Evolutionary conservation across 2,888 invertebrate species (phyloP).

Genomic region (Plagodis pulveraria): DNA sequence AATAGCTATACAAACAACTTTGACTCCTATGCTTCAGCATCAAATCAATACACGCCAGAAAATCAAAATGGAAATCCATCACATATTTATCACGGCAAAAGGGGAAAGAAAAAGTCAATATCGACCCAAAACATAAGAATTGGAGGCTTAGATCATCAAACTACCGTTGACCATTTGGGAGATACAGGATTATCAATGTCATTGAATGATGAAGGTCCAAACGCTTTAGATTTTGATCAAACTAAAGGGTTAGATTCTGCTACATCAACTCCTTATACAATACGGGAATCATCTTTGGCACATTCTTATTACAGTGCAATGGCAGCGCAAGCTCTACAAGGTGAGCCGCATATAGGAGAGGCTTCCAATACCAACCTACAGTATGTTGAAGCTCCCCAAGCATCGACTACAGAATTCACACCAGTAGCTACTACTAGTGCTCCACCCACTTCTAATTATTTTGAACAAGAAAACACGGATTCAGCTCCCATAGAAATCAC

Average conservation of each 20-base stretch:
- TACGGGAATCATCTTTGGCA: slow-evolving; percentile 65
- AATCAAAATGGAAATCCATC: slow-evolving; percentile 53
- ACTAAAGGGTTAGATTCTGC: slow-evolving; percentile 51
- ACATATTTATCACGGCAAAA: slow-evolving; percentile 49
- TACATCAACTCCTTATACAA: slow-evolving; percentile 60
- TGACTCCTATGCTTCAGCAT: slow-evolving; percentile 63
- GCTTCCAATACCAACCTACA: slow-evolving; percentile 73
- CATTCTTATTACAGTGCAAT: slow-evolving; percentile 70
- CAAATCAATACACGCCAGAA: slow-evolving; percentile 60
- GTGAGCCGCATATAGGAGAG: slow-evolving; percentile 62
- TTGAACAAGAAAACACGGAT: slow-evolving; percentile 43
- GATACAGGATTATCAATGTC: slow-evolving; percentile 50
- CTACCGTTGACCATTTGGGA: slow-evolving; percentile 66
- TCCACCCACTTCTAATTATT: slow-evolving; percentile 41
- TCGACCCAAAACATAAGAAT: slow-evolving; percentile 77
- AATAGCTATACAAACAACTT: slow-evolving; percentile 62
- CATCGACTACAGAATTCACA: slow-evolving; percentile 49
- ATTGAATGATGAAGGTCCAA: slow-evolving; percentile 50
- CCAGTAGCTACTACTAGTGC: slow-evolving; percentile 52
- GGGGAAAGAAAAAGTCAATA: slow-evolving; percentile 70
- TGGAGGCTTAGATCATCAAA: slow-evolving; percentile 68
- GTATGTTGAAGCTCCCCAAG: slow-evolving; percentile 64
- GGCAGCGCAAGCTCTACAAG: slow-evolving; percentile 66
- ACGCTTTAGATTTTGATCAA: slow-evolving; percentile 57
- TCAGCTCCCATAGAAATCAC: slow-evolving; percentile 44